Percentiles rank a stretch among this genome's conserved stretches.
phyloP scores from a whole-genome alignment of 2,797 vertebrate genomes.

The Artibeus jamaicensis region DNA sequence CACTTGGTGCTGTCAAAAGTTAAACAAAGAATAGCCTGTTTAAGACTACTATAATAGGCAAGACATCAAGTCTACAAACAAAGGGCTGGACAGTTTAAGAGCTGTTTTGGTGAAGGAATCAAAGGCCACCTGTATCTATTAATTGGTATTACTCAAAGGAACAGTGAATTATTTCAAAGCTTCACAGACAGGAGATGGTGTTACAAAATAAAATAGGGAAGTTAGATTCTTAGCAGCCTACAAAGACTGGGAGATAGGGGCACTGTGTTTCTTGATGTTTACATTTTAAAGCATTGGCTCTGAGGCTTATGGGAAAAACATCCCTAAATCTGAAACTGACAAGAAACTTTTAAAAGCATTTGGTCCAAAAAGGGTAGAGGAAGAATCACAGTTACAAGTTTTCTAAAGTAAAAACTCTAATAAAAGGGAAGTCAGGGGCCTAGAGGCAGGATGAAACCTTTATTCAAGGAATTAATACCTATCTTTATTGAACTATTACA shows the following conservation, averaged over 20 bases:
- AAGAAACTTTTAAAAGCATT: not conserved
- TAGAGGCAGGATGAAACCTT: not conserved
- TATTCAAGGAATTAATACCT: not conserved
- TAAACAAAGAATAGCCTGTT: not conserved
- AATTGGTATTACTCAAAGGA: not conserved
- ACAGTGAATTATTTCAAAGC: not conserved
- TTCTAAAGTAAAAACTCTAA: constrained; percentile 21
- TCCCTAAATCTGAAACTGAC: not conserved
- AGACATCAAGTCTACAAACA: not conserved
- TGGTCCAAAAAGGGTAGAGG: not conserved
- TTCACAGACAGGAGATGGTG: not conserved
- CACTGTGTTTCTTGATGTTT: not conserved
- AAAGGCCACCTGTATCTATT: not conserved
- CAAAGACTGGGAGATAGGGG: not conserved
- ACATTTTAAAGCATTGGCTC: not conserved
- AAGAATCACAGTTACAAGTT: not conserved
- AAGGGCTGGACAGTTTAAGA: not conserved
- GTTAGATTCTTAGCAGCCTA: not conserved
- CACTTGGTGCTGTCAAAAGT: not conserved
- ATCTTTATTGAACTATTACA: not conserved
- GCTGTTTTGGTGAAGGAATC: not conserved
- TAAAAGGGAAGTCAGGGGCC: not conserved
- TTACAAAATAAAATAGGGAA: not conserved
- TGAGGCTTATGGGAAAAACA: not conserved
- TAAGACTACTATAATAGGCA: not conserved